Percentiles rank a stretch among this genome's conserved stretches.
Conservation (phyloP, 2,113 vertebrate species). For the Mellivora capensis region DNA sequence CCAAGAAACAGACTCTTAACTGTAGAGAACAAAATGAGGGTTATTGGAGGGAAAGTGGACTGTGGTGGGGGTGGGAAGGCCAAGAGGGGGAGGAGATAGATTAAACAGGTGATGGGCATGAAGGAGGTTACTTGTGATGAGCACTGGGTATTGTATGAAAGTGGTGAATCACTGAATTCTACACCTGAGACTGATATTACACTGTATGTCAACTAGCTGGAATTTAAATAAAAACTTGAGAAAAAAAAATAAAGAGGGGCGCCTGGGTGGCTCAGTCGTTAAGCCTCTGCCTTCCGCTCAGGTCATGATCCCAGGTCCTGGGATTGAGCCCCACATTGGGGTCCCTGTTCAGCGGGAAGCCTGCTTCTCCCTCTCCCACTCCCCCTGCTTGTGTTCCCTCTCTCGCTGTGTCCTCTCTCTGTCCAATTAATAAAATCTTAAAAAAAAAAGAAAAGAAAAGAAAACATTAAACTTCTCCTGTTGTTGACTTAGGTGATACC, state of each 20-base stretch:
- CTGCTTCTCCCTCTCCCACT: too few species aligned
- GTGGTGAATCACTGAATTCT: neutral
- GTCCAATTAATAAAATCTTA: too few species aligned
- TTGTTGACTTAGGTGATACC: neutral
- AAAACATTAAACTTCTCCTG: neutral
- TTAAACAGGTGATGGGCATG: neutral
- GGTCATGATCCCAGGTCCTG: too few species aligned
- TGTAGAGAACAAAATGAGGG: neutral
- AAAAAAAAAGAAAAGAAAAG: neutral
- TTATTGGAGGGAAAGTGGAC: neutral
- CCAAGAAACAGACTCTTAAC: neutral
- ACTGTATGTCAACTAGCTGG: neutral
- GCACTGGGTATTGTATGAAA: neutral
- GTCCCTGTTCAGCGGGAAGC: too few species aligned
- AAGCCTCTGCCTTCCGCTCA: too few species aligned
- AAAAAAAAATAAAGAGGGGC: neutral
- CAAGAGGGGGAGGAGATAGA: too few species aligned
- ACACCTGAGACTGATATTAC: neutral
- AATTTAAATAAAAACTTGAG: neutral
- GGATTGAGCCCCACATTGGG: too few species aligned
- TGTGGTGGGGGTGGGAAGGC: rapidly evolving
- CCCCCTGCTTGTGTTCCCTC: too few species aligned
- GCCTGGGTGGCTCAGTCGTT: too few species aligned
- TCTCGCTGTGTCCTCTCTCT: too few species aligned
- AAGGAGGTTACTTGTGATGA: neutral